Percentiles rank a stretch among this genome's conserved stretches.
Evolutionary conservation across 2,113 vertebrate species (phyloP).

Genomic region (Chrysemys picta): DNA sequence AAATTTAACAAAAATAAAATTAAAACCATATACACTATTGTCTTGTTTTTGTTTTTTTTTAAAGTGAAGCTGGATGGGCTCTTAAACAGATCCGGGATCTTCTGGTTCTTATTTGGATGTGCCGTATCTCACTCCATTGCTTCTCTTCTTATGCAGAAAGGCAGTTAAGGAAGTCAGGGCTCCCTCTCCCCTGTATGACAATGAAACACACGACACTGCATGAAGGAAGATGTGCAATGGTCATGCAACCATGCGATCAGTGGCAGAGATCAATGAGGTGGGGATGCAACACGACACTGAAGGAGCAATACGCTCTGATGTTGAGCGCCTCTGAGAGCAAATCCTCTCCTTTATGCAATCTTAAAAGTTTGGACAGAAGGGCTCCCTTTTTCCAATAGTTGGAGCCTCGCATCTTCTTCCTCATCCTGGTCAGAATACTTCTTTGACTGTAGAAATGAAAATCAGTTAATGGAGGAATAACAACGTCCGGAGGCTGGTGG

Average conservation of each 20-base stretch:
- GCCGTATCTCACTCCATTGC: neutral
- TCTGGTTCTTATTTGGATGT: neutral
- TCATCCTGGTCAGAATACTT: neutral
- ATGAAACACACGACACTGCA: neutral
- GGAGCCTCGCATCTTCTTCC: neutral
- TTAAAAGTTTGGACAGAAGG: neutral
- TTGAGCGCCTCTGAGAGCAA: neutral
- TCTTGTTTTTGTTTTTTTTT: neutral
- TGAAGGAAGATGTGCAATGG: conserved; percentile 31
- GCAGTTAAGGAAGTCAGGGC: neutral
- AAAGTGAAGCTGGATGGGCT: neutral
- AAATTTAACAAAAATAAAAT: conserved; percentile 38
- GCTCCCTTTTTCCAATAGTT: neutral
- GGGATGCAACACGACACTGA: conserved; percentile 18
- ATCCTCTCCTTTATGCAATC: neutral
- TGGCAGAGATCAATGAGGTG: conserved; percentile 24
- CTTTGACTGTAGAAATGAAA: neutral
- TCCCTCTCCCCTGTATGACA: neutral
- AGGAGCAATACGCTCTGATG: neutral
- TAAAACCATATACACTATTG: conserved; percentile 39
- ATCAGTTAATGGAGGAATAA: neutral
- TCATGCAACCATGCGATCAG: conserved; percentile 66
- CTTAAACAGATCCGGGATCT: neutral
- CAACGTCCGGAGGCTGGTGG: neutral
- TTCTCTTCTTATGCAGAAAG: neutral